Evolutionary conservation across 1,140 invertebrate species (phyloP).

Genomic region (Lanistes nyassanus): DNA sequence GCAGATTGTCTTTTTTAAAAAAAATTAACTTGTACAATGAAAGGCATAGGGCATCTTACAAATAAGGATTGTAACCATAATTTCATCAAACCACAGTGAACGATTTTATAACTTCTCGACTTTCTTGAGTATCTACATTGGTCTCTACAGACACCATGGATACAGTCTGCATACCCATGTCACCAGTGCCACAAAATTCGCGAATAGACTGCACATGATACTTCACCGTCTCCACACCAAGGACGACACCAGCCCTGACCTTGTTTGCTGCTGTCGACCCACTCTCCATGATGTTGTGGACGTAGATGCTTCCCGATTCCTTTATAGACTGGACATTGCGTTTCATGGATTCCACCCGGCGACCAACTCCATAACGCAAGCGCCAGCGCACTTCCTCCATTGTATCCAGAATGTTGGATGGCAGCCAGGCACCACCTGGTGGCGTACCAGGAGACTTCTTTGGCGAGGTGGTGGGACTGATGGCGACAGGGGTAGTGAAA

Average conservation of each 20-base stretch:
- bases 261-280: constrained; percentile 50
- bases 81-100: constrained; percentile 43
- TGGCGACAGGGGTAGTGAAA: constrained; percentile 8
- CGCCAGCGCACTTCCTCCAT: constrained; percentile 55
- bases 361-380: constrained; percentile 47
- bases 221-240: constrained; percentile 61
- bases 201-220: constrained; percentile 59
- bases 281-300: constrained; percentile 55
- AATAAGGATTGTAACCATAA: neutral
- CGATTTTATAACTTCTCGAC: constrained; percentile 37
- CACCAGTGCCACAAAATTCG: constrained; percentile 63
- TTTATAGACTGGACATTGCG: constrained; percentile 52
- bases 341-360: constrained; percentile 54
- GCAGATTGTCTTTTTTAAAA: no score
- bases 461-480: constrained; percentile 14
- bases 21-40: no score
- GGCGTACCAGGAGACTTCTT: constrained; percentile 5
- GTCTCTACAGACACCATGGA: constrained; percentile 60
- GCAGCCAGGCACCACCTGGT: constrained; percentile 20
- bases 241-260: constrained; percentile 53
- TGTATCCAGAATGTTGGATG: constrained; percentile 50
- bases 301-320: constrained; percentile 54
- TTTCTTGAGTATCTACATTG: constrained; percentile 52
- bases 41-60: neutral
- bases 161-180: constrained; percentile 60